Percentiles rank a stretch among this genome's conserved stretches.
phyloP scores from a whole-genome alignment of 2,113 vertebrate species.

The Oncorhynchus nerka region DNA sequence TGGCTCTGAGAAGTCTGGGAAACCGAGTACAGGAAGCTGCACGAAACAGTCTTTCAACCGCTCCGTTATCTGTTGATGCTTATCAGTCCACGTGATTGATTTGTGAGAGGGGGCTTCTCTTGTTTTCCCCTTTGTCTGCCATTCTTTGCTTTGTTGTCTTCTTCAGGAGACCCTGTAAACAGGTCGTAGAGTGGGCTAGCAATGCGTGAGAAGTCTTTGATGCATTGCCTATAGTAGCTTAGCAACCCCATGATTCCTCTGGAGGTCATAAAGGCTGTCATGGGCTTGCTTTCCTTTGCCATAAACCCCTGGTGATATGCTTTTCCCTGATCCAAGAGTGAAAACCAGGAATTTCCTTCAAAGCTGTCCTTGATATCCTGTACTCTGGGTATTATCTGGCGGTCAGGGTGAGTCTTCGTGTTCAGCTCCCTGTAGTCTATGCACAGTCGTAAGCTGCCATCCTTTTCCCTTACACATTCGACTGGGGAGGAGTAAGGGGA shows the following conservation, averaged over 20 bases:
- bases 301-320: conserved; percentile 16
- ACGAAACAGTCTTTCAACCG: conserved; percentile 6
- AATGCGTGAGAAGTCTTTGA: conserved; percentile 17
- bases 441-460: not conserved
- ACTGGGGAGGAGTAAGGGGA: conserved; percentile 14
- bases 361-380: conserved; percentile 17
- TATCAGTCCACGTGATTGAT: not conserved
- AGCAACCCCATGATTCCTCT: conserved; percentile 13
- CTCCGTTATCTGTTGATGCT: not conserved
- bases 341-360: conserved; percentile 7
- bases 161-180: not conserved
- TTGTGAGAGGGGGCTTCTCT: not conserved
- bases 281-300: not conserved
- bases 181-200: not conserved
- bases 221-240: conserved; percentile 10
- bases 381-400: conserved; percentile 15
- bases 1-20: not conserved
- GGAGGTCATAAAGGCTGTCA: conserved; percentile 14
- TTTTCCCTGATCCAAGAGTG: conserved; percentile 10
- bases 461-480: not conserved
- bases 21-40: not conserved
- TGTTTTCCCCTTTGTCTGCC: not conserved
- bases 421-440: conserved; percentile 17
- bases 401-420: conserved; percentile 11
- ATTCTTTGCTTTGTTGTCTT: not conserved